Evolutionary conservation across 2,797 vertebrate genomes (phyloP), one percentile per base, ranked within the genome.

Genomic region (Lindbergichthys nudifrons): DNA sequence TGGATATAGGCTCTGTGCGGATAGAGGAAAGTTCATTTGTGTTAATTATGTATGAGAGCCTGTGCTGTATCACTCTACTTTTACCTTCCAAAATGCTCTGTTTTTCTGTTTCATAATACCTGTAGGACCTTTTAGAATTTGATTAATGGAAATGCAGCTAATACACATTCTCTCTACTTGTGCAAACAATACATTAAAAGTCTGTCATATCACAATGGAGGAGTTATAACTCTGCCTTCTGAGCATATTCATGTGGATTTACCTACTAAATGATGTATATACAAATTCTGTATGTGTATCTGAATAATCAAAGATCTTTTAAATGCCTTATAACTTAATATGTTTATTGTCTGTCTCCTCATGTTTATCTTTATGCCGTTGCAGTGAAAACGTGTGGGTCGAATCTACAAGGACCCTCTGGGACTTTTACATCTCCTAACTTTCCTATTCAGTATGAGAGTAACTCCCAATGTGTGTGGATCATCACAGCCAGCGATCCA

Each of bases 401-500:
- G 0, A 99, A 98, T 51, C 96, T 99, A 32, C 96, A 96, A 45
- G 98, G 98, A 41, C 98, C 98, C 0, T 97, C 96, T 1, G 98
- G 98, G 9, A 92, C 96, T 36, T 98, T 99, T 75, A 98, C 96
- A 0, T 99, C 98, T 2, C 98, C 97, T 1, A 99, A 99, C 81
- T 99, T 98, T 77, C 98, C 98, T 0, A 98, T 99, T 74, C 98
- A 99, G 50, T 99, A 99, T 58, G 98, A 99, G 90, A 98, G 98
- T 83, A 99, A 99, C 6, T 97, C 98, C 1, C 97, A 99, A 76
- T 99, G 98, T 0, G 96, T 98, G 53, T 99, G 98, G 98, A 96
- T 99, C 86, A 96, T 99, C 84, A 98, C 96, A 4, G 96, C 97
- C 30, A 90, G 94, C 2, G 96, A 99, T 89, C 96, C 97, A 8